Evolutionary conservation across 2,888 invertebrate genomes (phyloP).

Genomic region (Eupsilia transversa): DNA sequence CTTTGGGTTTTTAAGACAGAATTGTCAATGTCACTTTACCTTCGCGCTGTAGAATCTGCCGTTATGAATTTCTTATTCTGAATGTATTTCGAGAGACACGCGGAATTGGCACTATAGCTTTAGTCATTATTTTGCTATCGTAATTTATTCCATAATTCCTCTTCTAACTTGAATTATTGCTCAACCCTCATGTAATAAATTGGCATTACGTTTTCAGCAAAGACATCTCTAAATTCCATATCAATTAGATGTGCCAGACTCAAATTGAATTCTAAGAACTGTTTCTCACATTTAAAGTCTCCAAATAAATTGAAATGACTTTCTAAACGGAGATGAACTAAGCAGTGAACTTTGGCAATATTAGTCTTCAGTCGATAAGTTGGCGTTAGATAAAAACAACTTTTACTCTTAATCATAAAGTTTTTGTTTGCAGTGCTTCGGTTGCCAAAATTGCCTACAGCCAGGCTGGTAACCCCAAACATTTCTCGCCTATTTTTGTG

Average conservation of each 20-base stretch:
- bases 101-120: conserved; percentile 1
- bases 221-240: conserved; percentile 27
- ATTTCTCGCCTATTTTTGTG: conserved; percentile 45
- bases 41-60: not conserved
- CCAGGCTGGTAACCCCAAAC: conserved; percentile 32
- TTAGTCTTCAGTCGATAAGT: conserved; percentile 52
- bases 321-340: conserved; percentile 48
- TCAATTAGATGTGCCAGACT: conserved; percentile 31
- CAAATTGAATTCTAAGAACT: conserved; percentile 52
- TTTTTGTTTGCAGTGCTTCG: conserved; percentile 53
- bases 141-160: conserved; percentile 30
- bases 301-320: conserved; percentile 57
- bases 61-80: conserved; percentile 1
- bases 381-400: conserved; percentile 60
- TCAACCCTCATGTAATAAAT: conserved; percentile 25
- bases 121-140: conserved; percentile 31
- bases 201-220: conserved; percentile 33
- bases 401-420: conserved; percentile 61
- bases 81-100: conserved; percentile 3
- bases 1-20: not conserved
- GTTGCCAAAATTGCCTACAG: conserved; percentile 59
- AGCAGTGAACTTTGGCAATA: conserved; percentile 49
- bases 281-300: conserved; percentile 37
- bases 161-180: conserved; percentile 29
- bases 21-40: not conserved